Evolutionary conservation across 2,797 vertebrate genomes (phyloP), one percentile per base, ranked within the genome.

Genomic region (Neostethus bicornis): DNA sequence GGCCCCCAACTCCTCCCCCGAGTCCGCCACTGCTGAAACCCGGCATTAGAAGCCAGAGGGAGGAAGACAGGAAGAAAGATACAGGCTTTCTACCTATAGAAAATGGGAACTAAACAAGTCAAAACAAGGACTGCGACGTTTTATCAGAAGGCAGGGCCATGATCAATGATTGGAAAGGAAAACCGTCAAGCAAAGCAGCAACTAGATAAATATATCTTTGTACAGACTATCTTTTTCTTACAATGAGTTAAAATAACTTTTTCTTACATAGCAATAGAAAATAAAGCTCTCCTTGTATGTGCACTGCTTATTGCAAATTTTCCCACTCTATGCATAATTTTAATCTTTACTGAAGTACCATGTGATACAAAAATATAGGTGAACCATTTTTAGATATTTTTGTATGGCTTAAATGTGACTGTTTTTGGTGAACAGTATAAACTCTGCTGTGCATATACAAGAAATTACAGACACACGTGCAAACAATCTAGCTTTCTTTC

Each of bases 351-450:
- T 75, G 44, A 66, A 58, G 42, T 71, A 65, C 68, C 84, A 75
- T 55, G 44, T 64, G 61, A 87, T 91, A 91, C 67, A 91, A 92
- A 92, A 92, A 91, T 89, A 91, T 73, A 66, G 76, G 68, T 79
- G 73, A 35, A 53, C 79, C 70, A 59, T 80, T 86, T 61, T 86
- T 88, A 86, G 87, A 86, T 89, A 89, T 79, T 84, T 87, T 68
- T 66, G 66, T 90, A 92, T 92, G 91, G 90, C 90, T 92, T 91
- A 73, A 80, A 86, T 83, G 77, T 62, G 78, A 75, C 35, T 77
- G 64, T 69, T 79, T 91, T 91, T 89, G 89, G 89, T 90, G 77
- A 62, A 84, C 51, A 78, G 76, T 39, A 3, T 2, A 43, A 61
- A 69, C 32, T 74, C 63, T 44, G 23, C 37, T 56, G 57, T 65